These are phyloP conservation scores for Acrossocheilus fasciatus DNA, from an alignment of 2,797 vertebrate species.

Conservation along the genomic window DNA sequence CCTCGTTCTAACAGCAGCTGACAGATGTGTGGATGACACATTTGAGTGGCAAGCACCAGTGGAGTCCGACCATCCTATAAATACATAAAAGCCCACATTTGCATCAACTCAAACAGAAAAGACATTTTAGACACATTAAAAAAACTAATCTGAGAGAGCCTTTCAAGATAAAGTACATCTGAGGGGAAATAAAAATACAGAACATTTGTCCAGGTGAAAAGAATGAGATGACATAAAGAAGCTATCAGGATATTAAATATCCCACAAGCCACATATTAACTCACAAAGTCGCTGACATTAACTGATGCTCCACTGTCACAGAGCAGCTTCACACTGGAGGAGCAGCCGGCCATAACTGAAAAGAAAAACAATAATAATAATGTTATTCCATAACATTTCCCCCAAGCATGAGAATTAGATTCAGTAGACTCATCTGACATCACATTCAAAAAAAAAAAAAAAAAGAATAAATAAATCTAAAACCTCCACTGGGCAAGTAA, in stretches of 20 bases:
- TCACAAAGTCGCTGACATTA: slow-evolving; percentile 90
- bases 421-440: slow-evolving; percentile 8
- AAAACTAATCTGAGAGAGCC: not conserved
- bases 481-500: not conserved
- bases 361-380: slow-evolving; percentile 33
- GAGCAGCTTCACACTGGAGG: slow-evolving; percentile 92
- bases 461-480: not conserved
- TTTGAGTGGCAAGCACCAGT: slow-evolving; percentile 94
- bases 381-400: slow-evolving; percentile 2
- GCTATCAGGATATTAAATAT: not conserved
- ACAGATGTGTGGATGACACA: slow-evolving; percentile 92
- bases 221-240: not conserved
- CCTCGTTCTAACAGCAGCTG: slow-evolving; percentile 92
- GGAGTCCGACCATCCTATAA: slow-evolving; percentile 92
- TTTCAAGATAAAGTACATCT: slow-evolving; percentile 3
- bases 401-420: not conserved
- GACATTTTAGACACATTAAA: not conserved
- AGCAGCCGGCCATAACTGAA: slow-evolving; percentile 93
- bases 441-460: not conserved
- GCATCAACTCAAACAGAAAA: not conserved
- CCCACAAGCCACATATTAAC: slow-evolving; percentile 59
- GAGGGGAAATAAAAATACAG: not conserved
- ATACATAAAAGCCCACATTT: slow-evolving; percentile 10
- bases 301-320: slow-evolving; percentile 92
- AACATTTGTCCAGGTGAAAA: slow-evolving; percentile 3